Percentiles rank a stretch among this genome's conserved stretches.
phyloP scores from a whole-genome alignment of 2,888 invertebrate genomes.

The Ceramica pisi region DNA sequence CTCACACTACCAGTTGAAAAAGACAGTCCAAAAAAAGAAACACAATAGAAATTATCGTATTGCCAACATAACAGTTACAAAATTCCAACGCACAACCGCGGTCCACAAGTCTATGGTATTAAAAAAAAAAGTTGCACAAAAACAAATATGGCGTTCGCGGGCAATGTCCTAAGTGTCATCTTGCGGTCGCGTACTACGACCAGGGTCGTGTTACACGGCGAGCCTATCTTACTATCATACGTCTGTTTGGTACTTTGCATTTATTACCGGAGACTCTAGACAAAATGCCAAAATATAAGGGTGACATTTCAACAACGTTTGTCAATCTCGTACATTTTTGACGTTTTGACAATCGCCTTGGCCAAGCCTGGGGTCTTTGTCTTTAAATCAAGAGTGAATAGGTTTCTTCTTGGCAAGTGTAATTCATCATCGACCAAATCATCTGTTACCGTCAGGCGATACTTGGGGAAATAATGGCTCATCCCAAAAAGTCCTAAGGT shows the following conservation, averaged over 20 bases:
- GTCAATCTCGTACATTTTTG: too few species aligned
- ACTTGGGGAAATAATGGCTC: too few species aligned
- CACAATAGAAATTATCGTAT: background rate
- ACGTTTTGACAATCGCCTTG: too few species aligned
- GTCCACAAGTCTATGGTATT: slow-evolving; percentile 40
- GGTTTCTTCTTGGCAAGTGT: too few species aligned
- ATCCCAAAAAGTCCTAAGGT: too few species aligned
- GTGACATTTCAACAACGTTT: too few species aligned
- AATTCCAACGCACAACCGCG: slow-evolving; percentile 18
- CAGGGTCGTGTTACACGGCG: slow-evolving; percentile 80
- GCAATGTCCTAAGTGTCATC: slow-evolving; percentile 83
- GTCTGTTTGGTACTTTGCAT: slow-evolving; percentile 76
- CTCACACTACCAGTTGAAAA: background rate
- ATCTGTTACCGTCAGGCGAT: too few species aligned
- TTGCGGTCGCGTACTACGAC: slow-evolving; percentile 77
- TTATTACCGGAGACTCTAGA: too few species aligned
- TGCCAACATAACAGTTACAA: slow-evolving; percentile 23
- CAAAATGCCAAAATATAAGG: too few species aligned
- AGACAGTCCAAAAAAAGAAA: background rate
- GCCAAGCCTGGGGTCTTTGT: too few species aligned
- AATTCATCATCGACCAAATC: too few species aligned
- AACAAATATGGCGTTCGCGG: slow-evolving; percentile 76
- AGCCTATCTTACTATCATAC: slow-evolving; percentile 67
- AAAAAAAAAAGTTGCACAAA: slow-evolving; percentile 67
- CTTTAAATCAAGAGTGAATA: too few species aligned